Conservation (phyloP, 2,888 invertebrate genomes). For the Linnaemya vulpina region DNA sequence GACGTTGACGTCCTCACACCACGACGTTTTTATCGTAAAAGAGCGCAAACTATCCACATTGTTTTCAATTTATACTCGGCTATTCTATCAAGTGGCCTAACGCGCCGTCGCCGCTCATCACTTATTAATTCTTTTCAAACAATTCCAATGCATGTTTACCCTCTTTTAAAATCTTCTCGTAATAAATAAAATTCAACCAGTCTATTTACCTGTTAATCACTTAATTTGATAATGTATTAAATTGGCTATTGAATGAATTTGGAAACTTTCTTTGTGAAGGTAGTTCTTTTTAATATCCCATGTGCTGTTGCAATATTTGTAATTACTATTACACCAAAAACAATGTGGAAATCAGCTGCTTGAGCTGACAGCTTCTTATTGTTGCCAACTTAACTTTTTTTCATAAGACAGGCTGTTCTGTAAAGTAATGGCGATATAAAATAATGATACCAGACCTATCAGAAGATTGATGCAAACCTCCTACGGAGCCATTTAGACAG, state of each 20-base stretch:
- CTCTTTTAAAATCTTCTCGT: not conserved
- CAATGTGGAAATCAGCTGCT: slow-evolving; percentile 67
- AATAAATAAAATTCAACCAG: not conserved
- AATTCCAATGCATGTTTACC: not conserved
- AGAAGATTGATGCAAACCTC: not conserved
- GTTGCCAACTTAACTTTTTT: not conserved
- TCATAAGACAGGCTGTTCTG: slow-evolving; percentile 13
- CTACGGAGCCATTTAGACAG: too few relatives aligned
- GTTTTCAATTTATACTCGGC: slow-evolving; percentile 67
- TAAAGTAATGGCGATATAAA: not conserved
- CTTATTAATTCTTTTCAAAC: not conserved
- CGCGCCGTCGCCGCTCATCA: slow-evolving; percentile 67
- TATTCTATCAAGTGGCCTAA: slow-evolving; percentile 26
- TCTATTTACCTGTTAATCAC: slow-evolving; percentile 37
- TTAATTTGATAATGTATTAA: slow-evolving; percentile 11
- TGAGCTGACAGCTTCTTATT: slow-evolving; percentile 36
- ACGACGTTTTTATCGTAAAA: slow-evolving; percentile 77
- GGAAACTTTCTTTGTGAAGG: not conserved
- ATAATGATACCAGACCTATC: not conserved
- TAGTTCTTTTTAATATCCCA: slow-evolving; percentile 26
- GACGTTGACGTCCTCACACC: slow-evolving; percentile 76
- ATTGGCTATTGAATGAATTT: not conserved
- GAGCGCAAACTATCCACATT: slow-evolving; percentile 74
- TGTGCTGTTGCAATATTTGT: slow-evolving; percentile 62
- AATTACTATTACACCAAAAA: slow-evolving; percentile 56